Evolutionary conservation across 2,888 invertebrate species (phyloP), one percentile per base, ranked within the genome.

Genomic region (Cerastis rubricosa): DNA sequence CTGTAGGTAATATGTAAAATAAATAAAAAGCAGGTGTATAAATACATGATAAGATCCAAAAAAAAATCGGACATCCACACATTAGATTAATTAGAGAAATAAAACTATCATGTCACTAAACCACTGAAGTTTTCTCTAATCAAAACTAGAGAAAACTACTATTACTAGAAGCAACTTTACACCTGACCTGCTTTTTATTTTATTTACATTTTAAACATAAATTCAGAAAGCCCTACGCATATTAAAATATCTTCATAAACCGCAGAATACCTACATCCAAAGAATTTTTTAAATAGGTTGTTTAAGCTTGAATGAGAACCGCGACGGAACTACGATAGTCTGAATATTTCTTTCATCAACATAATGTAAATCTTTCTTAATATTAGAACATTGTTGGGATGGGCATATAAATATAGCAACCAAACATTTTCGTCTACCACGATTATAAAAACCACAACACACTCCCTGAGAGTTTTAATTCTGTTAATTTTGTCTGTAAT

Each of bases 301-400:
- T 74, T 75, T 63, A 76, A 64, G 65, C 71, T 35, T 84, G 80
- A 76, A 87, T 83, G 77, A 80, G 63, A 69, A 80, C 71, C 51
- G 68, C 68, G 69, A 64, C 64, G 59, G 54, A 87, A 84, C 66
- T 57, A 66, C 63, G 61, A 54, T 64, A 63, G 40, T 67, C 76
- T 72, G 71, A 83, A 85, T 81, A 85, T 78, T 80, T 84, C 74
- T 80, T 49, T 89, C 88, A 76, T 49, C 88, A 76, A 68, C 72
- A 64, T 65, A 71, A 70, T 72, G 78, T 87, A 78, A 80, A 85
- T 85, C 76, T 71, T 78, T 74, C 57, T 75, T 47, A 74, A 83
- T 79, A 71, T 83, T 43, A 71, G 35, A 79, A 81, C 59, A 78
- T 61, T 71, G 71, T 80, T 66, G 43, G 22, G 59, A 68, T 51